phyloP scores from a whole-genome alignment of 2,888 invertebrate genomes.

The Mellilla xanthometata region DNA sequence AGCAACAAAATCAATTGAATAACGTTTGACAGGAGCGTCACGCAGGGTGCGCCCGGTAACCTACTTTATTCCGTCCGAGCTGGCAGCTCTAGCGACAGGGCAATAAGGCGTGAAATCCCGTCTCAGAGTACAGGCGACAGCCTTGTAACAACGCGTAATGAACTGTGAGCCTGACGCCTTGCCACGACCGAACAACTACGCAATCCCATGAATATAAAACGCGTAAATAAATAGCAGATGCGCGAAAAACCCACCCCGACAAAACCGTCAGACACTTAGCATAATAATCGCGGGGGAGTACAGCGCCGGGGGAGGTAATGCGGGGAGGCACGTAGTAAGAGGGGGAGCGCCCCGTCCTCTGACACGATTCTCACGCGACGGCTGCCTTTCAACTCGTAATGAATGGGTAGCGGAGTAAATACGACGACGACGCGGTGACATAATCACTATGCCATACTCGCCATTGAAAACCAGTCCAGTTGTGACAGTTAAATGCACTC shows the following conservation, averaged over 20 bases:
- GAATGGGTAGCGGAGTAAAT: constrained; percentile 73
- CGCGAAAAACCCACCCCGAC: constrained; percentile 79
- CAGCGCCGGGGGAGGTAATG: constrained; percentile 32
- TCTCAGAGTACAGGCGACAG: constrained; percentile 36
- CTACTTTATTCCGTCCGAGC: constrained; percentile 39
- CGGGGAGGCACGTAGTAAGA: constrained; percentile 36
- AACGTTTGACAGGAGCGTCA: constrained; percentile 58
- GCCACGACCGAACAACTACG: constrained; percentile 60
- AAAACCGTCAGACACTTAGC: constrained; percentile 76
- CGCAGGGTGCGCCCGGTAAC: constrained; percentile 66
- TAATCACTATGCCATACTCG: constrained; percentile 51
- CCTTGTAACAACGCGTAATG: constrained; percentile 66
- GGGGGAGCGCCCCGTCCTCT: constrained; percentile 53
- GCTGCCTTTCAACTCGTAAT: constrained; percentile 74
- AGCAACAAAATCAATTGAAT: constrained; percentile 66
- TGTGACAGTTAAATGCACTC: constrained; percentile 43
- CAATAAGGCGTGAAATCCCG: constrained; percentile 41
- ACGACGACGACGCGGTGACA: constrained; percentile 56
- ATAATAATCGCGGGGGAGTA: constrained; percentile 74
- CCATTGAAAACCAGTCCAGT: constrained; percentile 58
- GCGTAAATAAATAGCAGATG: constrained; percentile 83
- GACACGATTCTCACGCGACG: constrained; percentile 80
- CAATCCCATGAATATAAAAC: constrained; percentile 80
- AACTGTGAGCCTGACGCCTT: constrained; percentile 69
- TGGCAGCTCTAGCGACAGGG: constrained; percentile 33